Evolutionary conservation across 1,140 invertebrate genomes (phyloP), one percentile per base, ranked within the genome.

Genomic region (Notospermus geniculatus): DNA sequence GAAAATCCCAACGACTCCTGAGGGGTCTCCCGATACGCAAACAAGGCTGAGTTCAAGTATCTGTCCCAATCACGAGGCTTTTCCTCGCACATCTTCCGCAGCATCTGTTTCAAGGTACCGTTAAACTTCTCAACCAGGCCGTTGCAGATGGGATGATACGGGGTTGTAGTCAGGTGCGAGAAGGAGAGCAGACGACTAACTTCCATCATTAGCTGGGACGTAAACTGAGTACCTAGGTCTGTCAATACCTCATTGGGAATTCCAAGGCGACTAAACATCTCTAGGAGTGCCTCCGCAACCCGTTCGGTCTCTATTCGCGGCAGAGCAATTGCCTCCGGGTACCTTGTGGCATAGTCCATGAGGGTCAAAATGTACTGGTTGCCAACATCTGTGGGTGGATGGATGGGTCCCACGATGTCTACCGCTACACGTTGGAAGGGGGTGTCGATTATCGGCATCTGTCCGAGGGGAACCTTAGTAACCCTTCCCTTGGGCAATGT

Each of bases 261-360:
- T 27, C 80, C 83, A 57, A 80, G 68, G 50, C 69, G 65, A 9
- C 68, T 64, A 69, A 83, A 82, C 5, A 80, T 76, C 25, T 67
- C 58, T 7, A 64, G 30, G 13, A 70, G 43, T 4, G 65, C 65
- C 39, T 70, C 68, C 23, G 63, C 60, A 15, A 67, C 63, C 2
- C 56, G 36, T 32, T 63, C 67, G 1, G 65, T 55, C n/a, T 63
- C 59, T 27, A 69, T 67, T 2, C 15, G 11, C 19, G 27, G n/a
- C 25, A 71, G 52, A 27, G 67, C 54, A 25, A 67, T 29, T 11
- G 64, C 64, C 28, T 71, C 66, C 9, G 69, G 62, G 54, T 69
- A 71, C 4, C 60, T 32, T 9, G 67, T 71, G 1, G 60, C 67
- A 62, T 65, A 69, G 46, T 71, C 67, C 0, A 71, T 58, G 11